Conservation (phyloP, 2,113 vertebrate genomes). For the Cathartes aura region DNA sequence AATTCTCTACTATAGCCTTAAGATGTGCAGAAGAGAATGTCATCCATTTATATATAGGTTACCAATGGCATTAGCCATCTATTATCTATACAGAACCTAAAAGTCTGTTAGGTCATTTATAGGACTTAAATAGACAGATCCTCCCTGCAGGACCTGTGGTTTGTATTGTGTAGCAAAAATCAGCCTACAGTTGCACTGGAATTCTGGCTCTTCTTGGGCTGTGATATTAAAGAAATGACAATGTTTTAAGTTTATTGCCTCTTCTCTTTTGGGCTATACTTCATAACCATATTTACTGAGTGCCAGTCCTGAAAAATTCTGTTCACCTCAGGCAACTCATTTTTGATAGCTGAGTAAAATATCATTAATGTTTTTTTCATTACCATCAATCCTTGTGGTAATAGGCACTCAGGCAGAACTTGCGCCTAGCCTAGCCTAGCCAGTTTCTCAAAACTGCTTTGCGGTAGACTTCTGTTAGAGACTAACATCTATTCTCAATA, state of each 20-base stretch:
- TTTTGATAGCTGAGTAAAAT: conserved; percentile 59
- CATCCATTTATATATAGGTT: neutral
- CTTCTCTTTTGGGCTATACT: conserved; percentile 30
- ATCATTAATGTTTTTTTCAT: conserved; percentile 56
- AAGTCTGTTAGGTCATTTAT: neutral
- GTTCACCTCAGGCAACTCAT: conserved; percentile 46
- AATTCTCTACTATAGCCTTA: conserved; percentile 1
- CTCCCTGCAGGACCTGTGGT: neutral
- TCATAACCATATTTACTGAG: conserved; percentile 58
- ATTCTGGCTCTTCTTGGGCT: conserved; percentile 23
- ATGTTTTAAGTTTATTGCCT: conserved; percentile 20
- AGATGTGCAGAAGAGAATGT: conserved; percentile 1
- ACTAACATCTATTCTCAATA: neutral
- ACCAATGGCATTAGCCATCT: neutral
- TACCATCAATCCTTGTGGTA: conserved; percentile 48
- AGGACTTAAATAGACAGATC: conserved; percentile 12
- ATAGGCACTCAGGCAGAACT: conserved; percentile 33
- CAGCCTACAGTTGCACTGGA: neutral
- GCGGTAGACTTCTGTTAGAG: neutral
- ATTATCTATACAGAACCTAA: conserved; percentile 11
- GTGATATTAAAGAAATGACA: conserved; percentile 44
- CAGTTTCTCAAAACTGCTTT: neutral
- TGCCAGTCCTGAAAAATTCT: conserved; percentile 50
- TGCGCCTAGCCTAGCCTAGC: neutral
- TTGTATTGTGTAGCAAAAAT: conserved; percentile 16